These are phyloP conservation scores for Agrilus biguttatus DNA, from an alignment of 2,888 invertebrate species.

Conservation along the genomic window DNA sequence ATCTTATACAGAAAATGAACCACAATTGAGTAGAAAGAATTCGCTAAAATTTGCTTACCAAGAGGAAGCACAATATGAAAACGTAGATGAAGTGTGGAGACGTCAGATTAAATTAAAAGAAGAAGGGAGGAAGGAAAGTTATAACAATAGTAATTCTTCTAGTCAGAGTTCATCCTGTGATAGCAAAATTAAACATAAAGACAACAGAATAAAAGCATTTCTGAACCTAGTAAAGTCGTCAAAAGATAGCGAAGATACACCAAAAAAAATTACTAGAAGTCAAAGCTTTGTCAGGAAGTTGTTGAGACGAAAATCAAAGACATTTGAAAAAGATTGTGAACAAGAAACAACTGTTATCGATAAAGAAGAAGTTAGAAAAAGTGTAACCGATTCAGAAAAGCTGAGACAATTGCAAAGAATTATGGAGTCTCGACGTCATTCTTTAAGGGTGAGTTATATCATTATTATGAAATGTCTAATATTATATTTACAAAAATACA, in stretches of 20 bases:
- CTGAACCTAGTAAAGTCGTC: conserved; percentile 2
- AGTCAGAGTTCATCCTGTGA: conserved; percentile 4
- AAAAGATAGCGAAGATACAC: conserved; percentile 5
- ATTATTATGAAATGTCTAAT: background rate
- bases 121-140: too few species aligned
- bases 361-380: conserved; percentile 6
- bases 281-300: conserved; percentile 18
- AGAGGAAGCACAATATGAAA: too few species aligned
- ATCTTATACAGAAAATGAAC: too few species aligned
- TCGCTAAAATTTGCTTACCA: too few species aligned
- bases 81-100: too few species aligned
- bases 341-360: conserved; percentile 17
- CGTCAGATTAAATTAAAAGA: too few species aligned
- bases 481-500: too few species aligned
- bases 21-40: too few species aligned
- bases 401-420: conserved; percentile 20
- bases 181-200: conserved; percentile 1
- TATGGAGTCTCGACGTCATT: conserved; percentile 17
- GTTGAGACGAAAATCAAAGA: conserved; percentile 15
- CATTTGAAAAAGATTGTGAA: conserved; percentile 9
- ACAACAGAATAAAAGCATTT: conserved; percentile 2
- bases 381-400: conserved; percentile 15
- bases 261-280: conserved; percentile 13
- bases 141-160: conserved; percentile 2
- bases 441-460: conserved; percentile 14